Conservation (phyloP, 1,140 invertebrate genomes). For the Temnothorax longispinosus region DNA sequence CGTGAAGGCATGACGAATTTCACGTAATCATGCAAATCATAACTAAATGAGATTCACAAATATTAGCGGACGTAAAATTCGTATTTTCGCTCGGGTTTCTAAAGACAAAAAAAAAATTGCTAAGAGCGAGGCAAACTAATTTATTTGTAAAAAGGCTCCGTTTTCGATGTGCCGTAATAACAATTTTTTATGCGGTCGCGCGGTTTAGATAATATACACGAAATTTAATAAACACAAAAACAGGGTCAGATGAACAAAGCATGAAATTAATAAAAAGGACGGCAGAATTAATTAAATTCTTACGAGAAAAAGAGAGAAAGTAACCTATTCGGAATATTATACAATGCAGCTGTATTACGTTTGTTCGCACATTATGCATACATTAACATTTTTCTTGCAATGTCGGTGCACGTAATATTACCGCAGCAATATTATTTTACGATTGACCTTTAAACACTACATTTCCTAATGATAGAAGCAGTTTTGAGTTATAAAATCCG, state of each 20-base stretch:
- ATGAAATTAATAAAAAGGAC: slow-evolving; percentile 11
- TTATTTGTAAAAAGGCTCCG: background rate
- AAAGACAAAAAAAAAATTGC: background rate
- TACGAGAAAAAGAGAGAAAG: background rate
- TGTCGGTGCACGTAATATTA: background rate
- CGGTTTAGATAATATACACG: background rate
- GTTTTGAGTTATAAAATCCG: slow-evolving; percentile 15
- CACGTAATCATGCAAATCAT: slow-evolving; percentile 45
- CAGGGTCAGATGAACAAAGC: background rate
- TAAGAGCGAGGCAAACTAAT: background rate
- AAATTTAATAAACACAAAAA: slow-evolving; percentile 3
- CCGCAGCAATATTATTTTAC: slow-evolving; percentile 21
- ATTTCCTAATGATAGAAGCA: slow-evolving; percentile 13
- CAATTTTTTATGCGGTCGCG: background rate
- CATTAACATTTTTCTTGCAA: slow-evolving; percentile 29
- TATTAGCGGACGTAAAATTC: background rate
- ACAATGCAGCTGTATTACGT: background rate
- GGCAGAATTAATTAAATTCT: slow-evolving; percentile 17
- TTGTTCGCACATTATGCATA: background rate
- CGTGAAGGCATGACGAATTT: slow-evolving; percentile 52
- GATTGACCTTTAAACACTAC: slow-evolving; percentile 37
- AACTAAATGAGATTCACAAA: slow-evolving; percentile 36
- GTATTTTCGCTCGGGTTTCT: background rate
- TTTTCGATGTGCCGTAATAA: background rate
- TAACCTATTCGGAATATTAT: background rate